Evolutionary conservation across 2,888 invertebrate species (phyloP), one percentile per base, ranked within the genome.

Genomic region (Mimas tiliae): DNA sequence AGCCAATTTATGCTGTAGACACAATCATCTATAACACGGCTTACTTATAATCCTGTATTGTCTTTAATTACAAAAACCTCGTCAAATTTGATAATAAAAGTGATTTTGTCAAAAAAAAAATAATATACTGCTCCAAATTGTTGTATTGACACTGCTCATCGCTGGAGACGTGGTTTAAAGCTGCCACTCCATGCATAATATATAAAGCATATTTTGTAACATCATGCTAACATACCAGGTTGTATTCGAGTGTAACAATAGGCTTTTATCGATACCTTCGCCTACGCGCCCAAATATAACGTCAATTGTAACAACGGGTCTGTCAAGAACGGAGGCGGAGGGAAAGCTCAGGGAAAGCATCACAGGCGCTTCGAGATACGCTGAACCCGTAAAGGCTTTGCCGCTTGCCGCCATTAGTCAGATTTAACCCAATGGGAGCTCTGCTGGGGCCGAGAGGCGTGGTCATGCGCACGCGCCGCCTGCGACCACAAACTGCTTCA

Each of bases 391-490:
- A 70, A 81, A 93, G 91, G 89, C 89, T 91, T 85, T 78, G 75
- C 77, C 70, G 76, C 74, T 65, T 51, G 72, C 77, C 78, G 74
- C 86, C 83, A 91, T 92, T 93, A 85, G 92, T 76, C 73, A 70
- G 52, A 38, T 8, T 16, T 47, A 74, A 52, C 72, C 92, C 91
- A 92, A 93, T 92, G 75, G 77, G 64, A 48, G 51, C 51, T 8
- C 11, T 6, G 34, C 14, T 45, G 67, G 68, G 45, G 52, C 1
- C 66, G 70, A 45, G 77, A 74, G 93, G 93, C 86, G 92, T 74
- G 82, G 80, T 74, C 63, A 65, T 86, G 93, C 91, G 91, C 88
- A 84, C 87, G 90, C 93, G 93, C 92, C 91, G 88, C 91, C 92
- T 73, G 90, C 66, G 65, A 64, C 63, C 50, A 71, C 72, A 72